Conservation (phyloP, 2,888 invertebrate genomes). For the Zhengitettix transpicula region DNA sequence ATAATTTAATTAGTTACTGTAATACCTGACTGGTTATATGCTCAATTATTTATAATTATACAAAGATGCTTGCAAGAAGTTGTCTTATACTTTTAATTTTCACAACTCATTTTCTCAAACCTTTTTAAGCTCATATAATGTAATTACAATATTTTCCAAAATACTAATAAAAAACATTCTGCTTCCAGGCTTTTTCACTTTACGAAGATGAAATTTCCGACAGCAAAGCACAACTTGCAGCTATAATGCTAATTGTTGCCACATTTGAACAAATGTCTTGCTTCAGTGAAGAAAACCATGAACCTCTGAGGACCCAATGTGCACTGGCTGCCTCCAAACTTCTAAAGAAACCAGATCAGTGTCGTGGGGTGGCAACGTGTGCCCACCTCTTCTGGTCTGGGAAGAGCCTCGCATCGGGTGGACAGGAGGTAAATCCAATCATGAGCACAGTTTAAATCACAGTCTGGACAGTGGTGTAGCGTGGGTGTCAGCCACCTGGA, state of each 20-base stretch:
- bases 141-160: neutral
- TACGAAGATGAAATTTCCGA: conserved; percentile 98
- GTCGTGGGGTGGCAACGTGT: conserved; percentile 82
- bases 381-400: conserved; percentile 92
- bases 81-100: too few relatives aligned
- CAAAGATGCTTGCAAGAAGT: too few relatives aligned
- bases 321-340: conserved; percentile 90
- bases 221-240: conserved; percentile 89
- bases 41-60: too few relatives aligned
- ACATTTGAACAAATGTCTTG: conserved; percentile 90
- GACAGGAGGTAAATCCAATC: conserved; percentile 26
- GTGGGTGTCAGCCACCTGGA: too few relatives aligned
- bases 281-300: conserved; percentile 91
- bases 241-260: conserved; percentile 87
- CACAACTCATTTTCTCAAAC: too few relatives aligned
- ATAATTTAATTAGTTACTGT: too few relatives aligned
- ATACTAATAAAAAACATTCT: too few relatives aligned
- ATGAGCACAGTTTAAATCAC: neutral
- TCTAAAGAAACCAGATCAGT: conserved; percentile 96
- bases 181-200: conserved; percentile 68
- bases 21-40: too few relatives aligned
- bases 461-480: too few relatives aligned
- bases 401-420: conserved; percentile 33
- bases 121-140: too few relatives aligned
- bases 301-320: conserved; percentile 89